These are phyloP conservation scores for Pelvicachromis taeniatus DNA, from an alignment of 2,113 vertebrate species.

Conservation along the genomic window DNA sequence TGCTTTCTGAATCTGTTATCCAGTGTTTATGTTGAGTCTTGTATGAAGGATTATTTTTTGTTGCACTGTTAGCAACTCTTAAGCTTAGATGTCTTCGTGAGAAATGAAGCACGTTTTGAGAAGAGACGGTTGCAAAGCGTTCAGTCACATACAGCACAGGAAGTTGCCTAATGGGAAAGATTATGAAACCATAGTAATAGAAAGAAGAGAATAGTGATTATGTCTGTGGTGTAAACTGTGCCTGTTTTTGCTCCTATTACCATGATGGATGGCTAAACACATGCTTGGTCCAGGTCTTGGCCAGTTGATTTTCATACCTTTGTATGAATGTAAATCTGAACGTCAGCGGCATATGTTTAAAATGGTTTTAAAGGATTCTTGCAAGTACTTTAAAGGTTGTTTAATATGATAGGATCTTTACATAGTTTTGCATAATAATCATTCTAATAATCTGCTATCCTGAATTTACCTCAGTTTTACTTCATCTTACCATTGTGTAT, in stretches of 20 bases:
- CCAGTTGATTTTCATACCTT: not conserved
- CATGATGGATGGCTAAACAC: not conserved
- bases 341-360: not conserved
- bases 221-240: not conserved
- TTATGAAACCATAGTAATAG: constrained; percentile 42
- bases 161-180: constrained; percentile 41
- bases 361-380: not conserved
- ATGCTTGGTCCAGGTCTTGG: not conserved
- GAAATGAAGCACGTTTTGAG: not conserved
- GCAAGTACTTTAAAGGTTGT: not conserved
- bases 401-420: not conserved
- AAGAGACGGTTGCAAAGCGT: not conserved
- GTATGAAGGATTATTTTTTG: not conserved
- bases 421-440: not conserved
- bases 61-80: not conserved
- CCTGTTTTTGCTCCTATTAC: not conserved
- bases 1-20: not conserved
- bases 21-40: not conserved
- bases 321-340: constrained; percentile 2
- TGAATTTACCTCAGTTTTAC: not conserved
- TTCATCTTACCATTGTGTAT: not conserved
- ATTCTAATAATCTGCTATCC: not conserved
- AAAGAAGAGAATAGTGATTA: not conserved
- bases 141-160: constrained; percentile 17
- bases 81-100: not conserved